Conservation (phyloP, 2,113 vertebrate genomes). For the Bostrychus sinensis region DNA sequence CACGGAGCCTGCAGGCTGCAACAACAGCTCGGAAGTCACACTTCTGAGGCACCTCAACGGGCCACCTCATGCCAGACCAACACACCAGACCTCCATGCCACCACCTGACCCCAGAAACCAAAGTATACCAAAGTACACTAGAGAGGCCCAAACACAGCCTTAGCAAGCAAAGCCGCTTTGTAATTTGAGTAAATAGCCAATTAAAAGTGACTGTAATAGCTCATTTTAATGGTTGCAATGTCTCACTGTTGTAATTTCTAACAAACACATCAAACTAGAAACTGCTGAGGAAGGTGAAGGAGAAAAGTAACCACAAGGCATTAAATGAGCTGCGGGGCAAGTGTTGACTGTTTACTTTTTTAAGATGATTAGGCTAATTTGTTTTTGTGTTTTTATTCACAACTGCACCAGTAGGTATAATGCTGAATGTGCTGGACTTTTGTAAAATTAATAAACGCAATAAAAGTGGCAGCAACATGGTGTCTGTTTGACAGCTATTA, state of each 20-base stretch:
- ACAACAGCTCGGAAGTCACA: conserved; percentile 66
- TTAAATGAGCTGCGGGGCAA: conserved; percentile 6
- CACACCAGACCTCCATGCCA: conserved; percentile 24
- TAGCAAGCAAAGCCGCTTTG: too few species aligned
- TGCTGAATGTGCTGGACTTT: too few species aligned
- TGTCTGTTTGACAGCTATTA: neutral
- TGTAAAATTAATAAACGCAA: too few species aligned
- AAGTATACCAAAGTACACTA: conserved; percentile 13
- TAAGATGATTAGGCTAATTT: too few species aligned
- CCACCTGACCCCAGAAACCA: conserved; percentile 17
- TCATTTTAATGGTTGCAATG: conserved; percentile 2
- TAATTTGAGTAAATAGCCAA: too few species aligned
- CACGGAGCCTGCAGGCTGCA: conserved; percentile 62
- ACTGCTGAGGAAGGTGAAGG: neutral
- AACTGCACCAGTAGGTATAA: too few species aligned
- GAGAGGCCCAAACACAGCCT: too few species aligned
- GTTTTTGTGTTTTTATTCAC: too few species aligned
- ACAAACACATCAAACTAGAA: too few species aligned
- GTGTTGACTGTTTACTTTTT: neutral
- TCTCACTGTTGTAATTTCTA: too few species aligned
- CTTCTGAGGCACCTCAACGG: conserved; percentile 19
- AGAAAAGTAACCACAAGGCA: conserved; percentile 7
- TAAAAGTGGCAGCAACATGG: neutral
- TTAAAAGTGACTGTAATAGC: too few species aligned
- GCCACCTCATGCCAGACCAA: neutral